Percentiles rank a stretch among this genome's conserved stretches.
Conservation (phyloP, 1,140 invertebrate species). For the Chrysomallon squamiferum region DNA sequence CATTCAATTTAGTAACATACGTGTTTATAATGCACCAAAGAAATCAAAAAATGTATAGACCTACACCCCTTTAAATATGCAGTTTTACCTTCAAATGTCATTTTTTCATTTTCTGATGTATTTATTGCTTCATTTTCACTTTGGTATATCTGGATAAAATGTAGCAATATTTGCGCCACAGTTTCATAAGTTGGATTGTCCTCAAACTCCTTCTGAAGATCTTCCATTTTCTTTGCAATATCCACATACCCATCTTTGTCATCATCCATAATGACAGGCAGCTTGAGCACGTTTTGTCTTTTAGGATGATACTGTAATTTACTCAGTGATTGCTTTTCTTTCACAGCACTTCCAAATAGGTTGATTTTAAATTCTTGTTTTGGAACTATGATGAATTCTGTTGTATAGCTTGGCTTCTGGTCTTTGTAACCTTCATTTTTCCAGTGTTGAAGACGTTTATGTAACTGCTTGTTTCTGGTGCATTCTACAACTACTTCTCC, state of each 20-base stretch:
- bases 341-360: background rate
- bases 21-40: no score
- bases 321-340: background rate
- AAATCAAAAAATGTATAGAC: no score
- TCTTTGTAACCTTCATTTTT: conserved; percentile 13
- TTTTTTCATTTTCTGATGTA: background rate
- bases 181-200: background rate
- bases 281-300: background rate
- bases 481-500: conserved; percentile 20
- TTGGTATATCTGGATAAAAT: background rate
- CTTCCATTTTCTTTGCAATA: background rate
- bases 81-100: background rate
- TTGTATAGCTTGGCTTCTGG: conserved; percentile 14
- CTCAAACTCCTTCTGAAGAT: background rate
- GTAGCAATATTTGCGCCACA: conserved; percentile 1
- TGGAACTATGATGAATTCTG: background rate
- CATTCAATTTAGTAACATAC: no score
- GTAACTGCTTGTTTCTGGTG: conserved; percentile 2
- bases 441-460: conserved; percentile 15
- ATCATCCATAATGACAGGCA: background rate
- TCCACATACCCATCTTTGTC: conserved; percentile 2
- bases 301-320: conserved; percentile 7
- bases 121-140: background rate
- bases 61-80: no score
- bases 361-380: conserved; percentile 12